A percentile compares a stretch with the other conserved stretches of the same genome.
These are phyloP conservation scores for Hydropsyche betteni DNA, from an alignment of 2,888 invertebrate species.

Conservation along the genomic window DNA sequence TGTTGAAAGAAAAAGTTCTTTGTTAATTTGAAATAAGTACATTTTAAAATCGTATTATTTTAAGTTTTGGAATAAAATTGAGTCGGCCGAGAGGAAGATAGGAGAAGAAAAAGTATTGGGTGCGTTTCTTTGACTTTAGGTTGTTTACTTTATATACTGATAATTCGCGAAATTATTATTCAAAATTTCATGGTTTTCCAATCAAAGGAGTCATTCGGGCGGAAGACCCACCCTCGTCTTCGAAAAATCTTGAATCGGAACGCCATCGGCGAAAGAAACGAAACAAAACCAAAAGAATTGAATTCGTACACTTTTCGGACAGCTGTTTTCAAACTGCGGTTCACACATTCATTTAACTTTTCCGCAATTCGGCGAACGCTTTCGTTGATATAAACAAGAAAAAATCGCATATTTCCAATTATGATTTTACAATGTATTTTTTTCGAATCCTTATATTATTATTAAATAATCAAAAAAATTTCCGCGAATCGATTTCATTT, in stretches of 20 bases:
- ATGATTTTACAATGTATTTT: no score
- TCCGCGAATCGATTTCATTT: no score
- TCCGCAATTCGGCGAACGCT: no score
- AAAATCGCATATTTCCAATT: not conserved
- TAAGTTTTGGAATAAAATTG: no score
- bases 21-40: no score
- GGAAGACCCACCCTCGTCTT: constrained; percentile 31
- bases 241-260: constrained; percentile 5
- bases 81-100: no score
- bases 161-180: constrained; percentile 47
- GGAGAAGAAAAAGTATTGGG: not conserved
- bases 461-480: no score
- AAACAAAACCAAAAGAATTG: constrained; percentile 30
- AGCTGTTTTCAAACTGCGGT: constrained; percentile 3
- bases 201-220: constrained; percentile 45
- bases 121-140: constrained; percentile 38
- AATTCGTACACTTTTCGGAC: constrained; percentile 1
- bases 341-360: not conserved
- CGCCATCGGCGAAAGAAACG: not conserved
- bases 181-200: constrained; percentile 48
- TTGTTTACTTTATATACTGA: constrained; percentile 44
- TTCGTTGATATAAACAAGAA: not conserved
- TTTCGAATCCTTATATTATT: no score
- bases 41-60: no score
- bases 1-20: no score